Base-by-base conservation (phyloP, 1,140 invertebrate genomes). In the Neoseiulus cucumeris region DNA sequence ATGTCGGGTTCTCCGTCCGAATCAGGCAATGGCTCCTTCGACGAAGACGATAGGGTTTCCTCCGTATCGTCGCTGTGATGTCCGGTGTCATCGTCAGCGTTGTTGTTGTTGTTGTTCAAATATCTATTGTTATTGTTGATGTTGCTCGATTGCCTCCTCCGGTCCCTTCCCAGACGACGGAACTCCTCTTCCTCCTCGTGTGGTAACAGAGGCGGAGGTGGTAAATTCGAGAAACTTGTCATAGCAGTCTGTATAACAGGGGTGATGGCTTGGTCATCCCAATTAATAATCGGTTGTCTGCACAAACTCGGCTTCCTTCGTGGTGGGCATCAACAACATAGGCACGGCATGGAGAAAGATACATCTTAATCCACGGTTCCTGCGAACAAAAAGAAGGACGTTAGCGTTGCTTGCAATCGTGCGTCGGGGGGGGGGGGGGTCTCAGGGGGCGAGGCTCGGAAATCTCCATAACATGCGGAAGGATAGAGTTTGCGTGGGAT, bases 291-390 rank as follows among this genome's bases (percentile, higher is more conserved):
- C 33, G 33, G 33, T 39, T 39, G 33, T 39, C 9, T 9, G 33
- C 33, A 39, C 33, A 9, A 39, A 39, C 33, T 39, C 9, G 33
- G 33, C 33, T 39, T 9, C 33, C 9, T 39, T 39, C 51, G 51
- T 59, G 51, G 25, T 59, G 51, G 25, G 14, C 51, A 29, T 59
- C 25, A 59, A 29, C 51, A 59, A 59, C 51, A 59, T 25, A 59
- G 25, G 51, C 51, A 59, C 51, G 22, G 51, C 51, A 59, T 59
- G 25, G 51, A 33, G 51, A 25, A 59, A 59, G 51, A 59, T 59
- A 59, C 51, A 59, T 59, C 51, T 59, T 59, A 59, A 59, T 25
- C 22, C 33, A 59, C 51, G 33, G 22, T 59, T 59, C 51, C 51
- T 59, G 51, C 22, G 9, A 33, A 59, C 14, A 14, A 59, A 59